Percentiles rank a stretch among this genome's conserved stretches.
These are phyloP conservation scores for Parthenolecanium corni DNA, from an alignment of 2,888 invertebrate genomes.

Conservation along the genomic window DNA sequence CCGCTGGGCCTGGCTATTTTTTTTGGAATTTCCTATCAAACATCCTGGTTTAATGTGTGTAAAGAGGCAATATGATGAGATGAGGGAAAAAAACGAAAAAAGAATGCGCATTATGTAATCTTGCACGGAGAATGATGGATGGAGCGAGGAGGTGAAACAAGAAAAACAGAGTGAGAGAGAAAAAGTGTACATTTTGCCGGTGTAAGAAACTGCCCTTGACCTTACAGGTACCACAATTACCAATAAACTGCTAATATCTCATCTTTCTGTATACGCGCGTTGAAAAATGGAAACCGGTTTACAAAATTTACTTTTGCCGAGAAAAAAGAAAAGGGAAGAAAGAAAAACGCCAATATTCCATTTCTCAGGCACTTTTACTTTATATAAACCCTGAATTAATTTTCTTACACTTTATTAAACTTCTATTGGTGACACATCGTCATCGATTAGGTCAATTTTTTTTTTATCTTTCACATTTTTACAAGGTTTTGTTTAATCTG, in stretches of 20 bases:
- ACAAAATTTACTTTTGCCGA: constrained; percentile 25
- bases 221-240: constrained; percentile 23
- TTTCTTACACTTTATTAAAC: not conserved
- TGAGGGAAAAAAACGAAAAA: too few relatives aligned
- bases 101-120: too few relatives aligned
- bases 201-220: constrained; percentile 23
- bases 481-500: too few relatives aligned
- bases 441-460: not conserved
- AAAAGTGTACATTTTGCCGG: constrained; percentile 5
- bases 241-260: constrained; percentile 25
- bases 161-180: constrained; percentile 11
- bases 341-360: constrained; percentile 4
- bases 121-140: too few relatives aligned
- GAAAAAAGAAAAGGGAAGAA: not conserved
- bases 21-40: constrained; percentile 1
- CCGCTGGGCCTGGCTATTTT: too few relatives aligned
- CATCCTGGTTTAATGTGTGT: constrained; percentile 12
- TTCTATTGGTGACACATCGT: constrained; percentile 6
- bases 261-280: constrained; percentile 3
- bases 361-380: constrained; percentile 5
- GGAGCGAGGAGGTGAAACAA: not conserved
- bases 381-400: constrained; percentile 7
- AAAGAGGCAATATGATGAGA: too few relatives aligned
- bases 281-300: constrained; percentile 20
- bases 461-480: too few relatives aligned